Percentiles rank a stretch among this genome's conserved stretches.
These are phyloP conservation scores for Napeogenes inachia DNA, from an alignment of 2,888 invertebrate genomes.

Conservation along the genomic window DNA sequence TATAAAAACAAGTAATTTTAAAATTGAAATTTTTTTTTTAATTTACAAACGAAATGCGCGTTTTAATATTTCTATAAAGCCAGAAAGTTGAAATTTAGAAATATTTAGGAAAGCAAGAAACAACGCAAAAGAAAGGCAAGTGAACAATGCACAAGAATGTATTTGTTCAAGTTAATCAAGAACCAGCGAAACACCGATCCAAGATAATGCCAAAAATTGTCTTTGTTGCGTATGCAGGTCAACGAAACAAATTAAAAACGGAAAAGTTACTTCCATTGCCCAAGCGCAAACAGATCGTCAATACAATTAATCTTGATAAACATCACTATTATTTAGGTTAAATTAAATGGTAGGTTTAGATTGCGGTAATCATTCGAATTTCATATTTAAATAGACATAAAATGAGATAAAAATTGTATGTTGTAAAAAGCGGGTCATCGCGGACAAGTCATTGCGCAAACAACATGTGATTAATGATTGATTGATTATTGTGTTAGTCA, in stretches of 20 bases:
- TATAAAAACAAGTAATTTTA: too few species aligned
- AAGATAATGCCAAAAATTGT: slow-evolving; percentile 20
- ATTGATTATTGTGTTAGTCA: slow-evolving; percentile 56
- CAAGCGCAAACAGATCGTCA: slow-evolving; percentile 29
- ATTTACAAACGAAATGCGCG: too few species aligned
- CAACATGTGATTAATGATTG: slow-evolving; percentile 61
- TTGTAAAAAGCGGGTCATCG: slow-evolving; percentile 49
- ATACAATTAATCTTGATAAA: slow-evolving; percentile 27
- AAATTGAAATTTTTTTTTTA: too few species aligned
- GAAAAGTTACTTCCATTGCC: slow-evolving; percentile 27
- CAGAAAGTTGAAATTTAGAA: too few species aligned
- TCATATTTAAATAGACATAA: slow-evolving; percentile 13
- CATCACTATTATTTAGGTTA: slow-evolving; percentile 48
- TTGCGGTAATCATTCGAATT: background rate
- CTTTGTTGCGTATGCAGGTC: slow-evolving; percentile 16
- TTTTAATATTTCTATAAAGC: too few species aligned
- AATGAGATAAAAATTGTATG: slow-evolving; percentile 47
- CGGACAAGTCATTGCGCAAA: slow-evolving; percentile 50
- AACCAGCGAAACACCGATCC: slow-evolving; percentile 12
- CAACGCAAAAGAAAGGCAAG: slow-evolving; percentile 1
- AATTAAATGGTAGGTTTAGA: slow-evolving; percentile 37
- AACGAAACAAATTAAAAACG: slow-evolving; percentile 15
- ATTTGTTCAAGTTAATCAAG: slow-evolving; percentile 14
- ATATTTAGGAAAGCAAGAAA: background rate
- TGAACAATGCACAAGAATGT: slow-evolving; percentile 2